These are phyloP conservation scores for Sprattus sprattus DNA, from an alignment of 2,113 vertebrate species.

Conservation along the genomic window DNA sequence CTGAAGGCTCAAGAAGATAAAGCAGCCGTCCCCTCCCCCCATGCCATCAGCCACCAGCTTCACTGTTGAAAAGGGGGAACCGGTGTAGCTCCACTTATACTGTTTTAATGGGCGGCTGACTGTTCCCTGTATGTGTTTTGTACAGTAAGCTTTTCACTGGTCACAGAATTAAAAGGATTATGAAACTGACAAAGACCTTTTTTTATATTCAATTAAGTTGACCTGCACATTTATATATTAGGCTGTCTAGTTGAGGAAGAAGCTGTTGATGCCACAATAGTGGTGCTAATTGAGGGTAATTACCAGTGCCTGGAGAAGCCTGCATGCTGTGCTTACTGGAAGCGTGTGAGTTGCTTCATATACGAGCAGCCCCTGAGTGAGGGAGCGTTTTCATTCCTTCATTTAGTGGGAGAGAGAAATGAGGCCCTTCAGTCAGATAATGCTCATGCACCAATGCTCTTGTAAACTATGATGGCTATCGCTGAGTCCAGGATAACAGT, in stretches of 20 bases:
- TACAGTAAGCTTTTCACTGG: neutral
- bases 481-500: neutral
- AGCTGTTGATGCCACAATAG: no score
- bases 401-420: no score
- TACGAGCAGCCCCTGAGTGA: neutral
- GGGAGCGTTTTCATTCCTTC: neutral
- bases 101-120: conserved; percentile 19
- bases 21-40: conserved; percentile 2
- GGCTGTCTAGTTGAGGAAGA: neutral
- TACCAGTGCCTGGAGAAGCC: neutral
- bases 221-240: neutral
- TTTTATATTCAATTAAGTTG: conserved; percentile 1
- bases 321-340: neutral
- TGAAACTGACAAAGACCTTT: neutral
- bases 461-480: neutral
- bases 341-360: neutral
- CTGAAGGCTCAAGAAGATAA: conserved; percentile 27
- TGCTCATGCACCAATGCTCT: neutral
- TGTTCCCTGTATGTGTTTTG: neutral
- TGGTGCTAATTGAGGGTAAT: neutral
- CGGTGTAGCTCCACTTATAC: conserved; percentile 39
- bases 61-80: conserved; percentile 27
- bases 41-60: neutral
- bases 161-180: neutral
- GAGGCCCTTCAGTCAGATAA: neutral